Evolutionary conservation across 1,140 invertebrate genomes (phyloP), one percentile per base, ranked within the genome.

Genomic region (Laupala kohalensis): DNA sequence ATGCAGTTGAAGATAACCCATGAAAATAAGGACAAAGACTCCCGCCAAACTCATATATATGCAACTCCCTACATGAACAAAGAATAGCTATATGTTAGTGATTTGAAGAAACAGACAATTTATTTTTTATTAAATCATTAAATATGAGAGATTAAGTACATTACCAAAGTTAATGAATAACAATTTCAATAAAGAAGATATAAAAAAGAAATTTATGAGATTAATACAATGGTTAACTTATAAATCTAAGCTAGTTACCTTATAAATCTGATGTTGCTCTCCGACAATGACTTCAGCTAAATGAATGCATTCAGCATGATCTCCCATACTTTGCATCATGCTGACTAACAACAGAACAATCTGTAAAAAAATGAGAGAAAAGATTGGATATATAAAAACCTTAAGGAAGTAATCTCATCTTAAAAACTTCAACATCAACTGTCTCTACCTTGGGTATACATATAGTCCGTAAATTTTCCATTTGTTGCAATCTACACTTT

Each of bases 201-300:
- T 37, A 69, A 29, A 29, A 2, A 27, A 5, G 9, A 69, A 37
- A 13, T 19, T 9, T 19, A 19, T 53, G 19, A 69, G n/a, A 12
- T 2, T 29, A 62, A 24, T 24, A 23, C 19, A 70, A 70, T 63
- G 19, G 19, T n/a, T 37, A 6, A n/a, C 12, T 25, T 25, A 23
- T 12, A 3, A 27, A 26, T 25, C 25, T 27, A 64, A 27, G 86
- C 80, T 64, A 71, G 72, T 71, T 78, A 85, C 84, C 79, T 91
- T 89, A 74, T 95, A 95, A 0, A 97, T 77, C 76, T 87, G 83
- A 77, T 92, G 82, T 72, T 88, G 88, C 78, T 96, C 92, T 13
- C 87, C 86, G 9, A 91, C 88, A 69, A 97, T 82, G 67, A 91
- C 82, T 81, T 95, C 90, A 5, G 91, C 88, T 12, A 97, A 78